Evolutionary conservation across 2,888 invertebrate species (phyloP).

Genomic region (Autographa gamma): DNA sequence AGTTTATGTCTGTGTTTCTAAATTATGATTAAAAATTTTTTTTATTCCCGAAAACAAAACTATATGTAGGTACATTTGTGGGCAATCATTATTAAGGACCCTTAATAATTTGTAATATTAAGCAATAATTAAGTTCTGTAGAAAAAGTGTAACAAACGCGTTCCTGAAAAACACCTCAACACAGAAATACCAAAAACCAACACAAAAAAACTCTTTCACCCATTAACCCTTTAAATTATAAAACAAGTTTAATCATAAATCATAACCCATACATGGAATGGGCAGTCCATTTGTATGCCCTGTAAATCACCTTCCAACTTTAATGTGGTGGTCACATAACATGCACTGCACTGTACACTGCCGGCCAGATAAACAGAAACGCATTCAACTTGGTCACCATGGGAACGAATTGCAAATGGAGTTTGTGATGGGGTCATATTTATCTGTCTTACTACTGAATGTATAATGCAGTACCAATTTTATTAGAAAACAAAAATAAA

Average conservation of each 20-base stretch:
- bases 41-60: too few relatives aligned
- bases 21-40: too few relatives aligned
- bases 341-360: slow-evolving; percentile 47
- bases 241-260: not conserved
- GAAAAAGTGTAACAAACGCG: too few relatives aligned
- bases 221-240: slow-evolving; percentile 10
- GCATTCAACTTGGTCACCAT: slow-evolving; percentile 49
- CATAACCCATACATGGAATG: not conserved
- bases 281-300: slow-evolving; percentile 29
- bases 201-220: slow-evolving; percentile 8
- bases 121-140: too few relatives aligned
- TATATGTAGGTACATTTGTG: too few relatives aligned
- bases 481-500: too few relatives aligned
- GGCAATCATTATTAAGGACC: too few relatives aligned
- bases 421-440: slow-evolving; percentile 43
- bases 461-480: too few relatives aligned
- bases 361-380: slow-evolving; percentile 40
- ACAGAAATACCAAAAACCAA: not conserved
- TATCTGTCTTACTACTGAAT: too few relatives aligned
- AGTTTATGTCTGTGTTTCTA: too few relatives aligned
- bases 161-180: too few relatives aligned
- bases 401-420: slow-evolving; percentile 22
- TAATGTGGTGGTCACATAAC: slow-evolving; percentile 47
- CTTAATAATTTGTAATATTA: too few relatives aligned
- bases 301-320: slow-evolving; percentile 45